These are phyloP conservation scores for Chalcis sispes DNA, from an alignment of 2,888 invertebrate species.

Conservation along the genomic window DNA sequence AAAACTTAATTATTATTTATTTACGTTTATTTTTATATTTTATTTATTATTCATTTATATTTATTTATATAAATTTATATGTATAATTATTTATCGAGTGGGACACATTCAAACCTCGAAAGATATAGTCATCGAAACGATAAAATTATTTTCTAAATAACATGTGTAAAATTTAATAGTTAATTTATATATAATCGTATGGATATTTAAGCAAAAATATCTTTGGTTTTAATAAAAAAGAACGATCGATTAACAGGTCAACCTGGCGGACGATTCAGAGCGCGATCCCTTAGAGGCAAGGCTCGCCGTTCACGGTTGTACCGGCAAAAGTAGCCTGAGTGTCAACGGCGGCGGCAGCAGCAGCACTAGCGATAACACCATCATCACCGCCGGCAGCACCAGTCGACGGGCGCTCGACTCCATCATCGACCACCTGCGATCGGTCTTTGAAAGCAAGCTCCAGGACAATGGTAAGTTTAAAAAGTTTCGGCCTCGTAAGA, in stretches of 20 bases:
- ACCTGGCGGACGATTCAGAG: slow-evolving; percentile 74
- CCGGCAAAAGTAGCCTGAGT: slow-evolving; percentile 62
- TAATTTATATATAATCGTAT: no score
- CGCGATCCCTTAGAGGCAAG: slow-evolving; percentile 71
- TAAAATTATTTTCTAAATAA: no score
- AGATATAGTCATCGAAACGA: no score
- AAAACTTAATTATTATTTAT: no score
- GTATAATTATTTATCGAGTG: no score
- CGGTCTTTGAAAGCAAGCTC: slow-evolving; percentile 55
- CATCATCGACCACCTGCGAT: slow-evolving; percentile 73
- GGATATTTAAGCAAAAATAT: no score
- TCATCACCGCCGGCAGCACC: slow-evolving; percentile 67
- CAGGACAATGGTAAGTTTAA: slow-evolving; percentile 71
- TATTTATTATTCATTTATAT: no score
- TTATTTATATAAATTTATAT: no score
- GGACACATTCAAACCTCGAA: no score
- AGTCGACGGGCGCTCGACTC: slow-evolving; percentile 72
- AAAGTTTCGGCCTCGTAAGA: not conserved
- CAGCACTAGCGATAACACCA: slow-evolving; percentile 63
- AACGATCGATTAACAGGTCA: slow-evolving; percentile 67
- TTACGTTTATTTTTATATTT: no score
- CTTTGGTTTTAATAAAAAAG: not conserved
- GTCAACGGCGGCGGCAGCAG: slow-evolving; percentile 62
- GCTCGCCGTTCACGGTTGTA: slow-evolving; percentile 60
- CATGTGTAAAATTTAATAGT: no score